Evolutionary conservation across 2,113 vertebrate species (phyloP), one percentile per base, ranked within the genome.

Genomic region (Ardeotis arabs): DNA sequence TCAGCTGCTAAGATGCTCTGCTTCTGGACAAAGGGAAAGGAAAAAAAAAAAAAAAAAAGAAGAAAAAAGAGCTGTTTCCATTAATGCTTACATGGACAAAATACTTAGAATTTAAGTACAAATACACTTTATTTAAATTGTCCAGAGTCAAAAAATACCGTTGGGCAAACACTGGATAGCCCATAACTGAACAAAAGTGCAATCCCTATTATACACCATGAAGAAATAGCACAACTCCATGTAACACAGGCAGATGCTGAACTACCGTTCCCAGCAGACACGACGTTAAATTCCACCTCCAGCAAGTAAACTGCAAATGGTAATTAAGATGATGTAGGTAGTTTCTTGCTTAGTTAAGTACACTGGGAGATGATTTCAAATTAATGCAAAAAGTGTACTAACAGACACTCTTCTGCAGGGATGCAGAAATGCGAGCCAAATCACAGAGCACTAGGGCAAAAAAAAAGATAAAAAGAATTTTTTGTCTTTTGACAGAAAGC

Each of bases 1-100:
- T 98, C 98, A 68, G 96, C 94, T 5, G 97, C 97, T 35, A 97
- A 83, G 59, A 98, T 93, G 14, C 84, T 94, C 91, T 98, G 98
- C 90, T 98, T 99, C 99, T 99, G 77, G 55, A 80, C 41, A 47
- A 90, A 79, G 11, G 8, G 0, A 1, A 5, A 31, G 60, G 72
- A 81, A 67, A 49, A 58, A 45, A 52, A 5, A 31, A 63, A 75
- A 81, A 67, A 49, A 58, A 45, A 52, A 60, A 81, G 44, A 25
- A 55, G 14, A 3, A 69, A 50, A 67, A 25, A n/a, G 12, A 52
- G 9, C 14, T 76, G 28, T 55, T 86, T 92, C 20, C 15, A 56
- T 17, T 59, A 47, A 77, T 47, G 28, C 35, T 89, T 69, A 84
- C 2, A 2, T 19, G 19, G 39, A 62, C 10, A 92, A 82, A 87